phyloP scores from a whole-genome alignment of 2,113 vertebrate species.

The Salminus brasiliensis region DNA sequence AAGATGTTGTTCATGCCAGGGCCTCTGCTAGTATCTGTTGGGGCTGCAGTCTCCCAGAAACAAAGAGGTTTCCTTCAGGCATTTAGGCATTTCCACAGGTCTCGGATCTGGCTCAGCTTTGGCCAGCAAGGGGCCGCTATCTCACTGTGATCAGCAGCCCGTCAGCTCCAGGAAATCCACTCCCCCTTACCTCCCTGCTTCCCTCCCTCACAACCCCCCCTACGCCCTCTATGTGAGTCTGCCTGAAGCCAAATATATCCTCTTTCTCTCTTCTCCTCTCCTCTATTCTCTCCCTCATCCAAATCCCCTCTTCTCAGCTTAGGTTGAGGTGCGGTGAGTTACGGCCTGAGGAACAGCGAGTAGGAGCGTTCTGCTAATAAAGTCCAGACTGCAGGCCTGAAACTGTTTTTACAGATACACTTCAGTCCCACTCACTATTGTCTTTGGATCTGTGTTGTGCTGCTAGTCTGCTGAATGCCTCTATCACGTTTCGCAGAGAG shows the following conservation, averaged over 20 bases:
- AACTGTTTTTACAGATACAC: constrained; percentile 49
- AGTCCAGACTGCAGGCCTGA: constrained; percentile 49
- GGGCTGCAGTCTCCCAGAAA: background rate
- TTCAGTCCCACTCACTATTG: constrained; percentile 36
- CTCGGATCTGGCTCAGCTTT: constrained; percentile 12
- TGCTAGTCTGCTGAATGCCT: constrained; percentile 14
- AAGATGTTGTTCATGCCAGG: background rate
- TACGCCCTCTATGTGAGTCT: constrained; percentile 31
- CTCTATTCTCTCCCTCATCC: constrained; percentile 4
- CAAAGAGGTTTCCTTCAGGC: constrained; percentile 16
- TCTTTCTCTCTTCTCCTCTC: constrained; percentile 4
- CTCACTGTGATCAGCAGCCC: constrained; percentile 51
- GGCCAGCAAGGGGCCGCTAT: constrained; percentile 31
- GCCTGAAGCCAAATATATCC: constrained; percentile 40
- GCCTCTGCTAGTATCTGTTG: background rate
- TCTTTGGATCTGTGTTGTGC: constrained; percentile 40
- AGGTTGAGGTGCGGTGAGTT: constrained; percentile 40
- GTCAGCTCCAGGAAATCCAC: constrained; percentile 50
- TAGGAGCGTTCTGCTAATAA: constrained; percentile 51
- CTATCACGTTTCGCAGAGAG: constrained; percentile 24
- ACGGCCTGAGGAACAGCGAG: constrained; percentile 38
- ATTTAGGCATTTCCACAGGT: constrained; percentile 16
- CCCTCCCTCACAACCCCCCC: constrained; percentile 1
- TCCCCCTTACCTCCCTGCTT: background rate
- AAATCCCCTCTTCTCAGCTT: constrained; percentile 5